Evolutionary conservation across 2,797 vertebrate genomes (phyloP), one percentile per base, ranked within the genome.

Genomic region (Chaunax sp.): DNA sequence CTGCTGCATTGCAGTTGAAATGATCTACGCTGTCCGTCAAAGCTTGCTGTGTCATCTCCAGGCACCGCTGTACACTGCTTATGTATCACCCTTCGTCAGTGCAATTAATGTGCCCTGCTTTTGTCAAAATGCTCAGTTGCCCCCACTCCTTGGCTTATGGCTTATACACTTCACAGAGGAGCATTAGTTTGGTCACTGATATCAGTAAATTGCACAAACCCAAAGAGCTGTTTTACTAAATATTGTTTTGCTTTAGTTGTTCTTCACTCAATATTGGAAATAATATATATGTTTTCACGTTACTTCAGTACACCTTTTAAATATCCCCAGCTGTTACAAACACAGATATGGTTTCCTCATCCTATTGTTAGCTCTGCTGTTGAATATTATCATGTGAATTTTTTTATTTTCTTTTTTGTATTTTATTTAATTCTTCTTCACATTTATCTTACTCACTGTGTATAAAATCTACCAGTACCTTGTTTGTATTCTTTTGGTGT

Each of bases 401-500:
- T 30, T 69, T 50, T 23, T 33, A 33, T 8, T 28, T 52, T 30
- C n/a, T 30, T 41, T 83, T 83, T 87, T 85, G 60, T 78, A 83
- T 76, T 73, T 55, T 47, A 75, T 74, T 65, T 30, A 4, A 47
- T 75, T 62, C 40, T 67, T 60, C 70, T 57, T 75, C 62, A 69
- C 38, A 66, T 83, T 72, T 83, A 64, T 69, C 70, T 65, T 81
- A 50, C 61, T 60, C 41, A 77, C 57, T 69, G 73, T 84, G 75
- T 85, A 79, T 70, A 61, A 84, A 60, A 81, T 76, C 62, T 85
- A 70, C n/a, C n/a, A 15, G 51, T 53, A 37, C 43, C 28, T 78
- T 86, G 54, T 83, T 84, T 86, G 74, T 85, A 80, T 87, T 82
- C 19, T 54, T 79, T 83, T 69, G 33, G 53, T 85, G 68, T 85